phyloP scores from a whole-genome alignment of 2,797 vertebrate genomes.

The Streptopelia turtur region DNA sequence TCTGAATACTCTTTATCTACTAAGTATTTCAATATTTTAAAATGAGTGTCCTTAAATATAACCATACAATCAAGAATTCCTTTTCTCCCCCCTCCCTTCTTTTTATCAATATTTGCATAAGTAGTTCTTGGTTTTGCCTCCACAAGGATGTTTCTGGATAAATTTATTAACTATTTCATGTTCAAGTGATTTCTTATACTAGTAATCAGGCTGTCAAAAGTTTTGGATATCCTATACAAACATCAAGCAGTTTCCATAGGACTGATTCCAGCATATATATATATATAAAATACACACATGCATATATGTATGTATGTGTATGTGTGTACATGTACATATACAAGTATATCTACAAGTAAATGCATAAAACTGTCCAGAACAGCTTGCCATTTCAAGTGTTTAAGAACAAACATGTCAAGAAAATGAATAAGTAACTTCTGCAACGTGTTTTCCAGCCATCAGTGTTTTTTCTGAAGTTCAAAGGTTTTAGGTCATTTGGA shows the following conservation, averaged over 20 bases:
- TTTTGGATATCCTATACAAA: not conserved
- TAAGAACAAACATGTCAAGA: not conserved
- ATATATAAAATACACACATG: not conserved
- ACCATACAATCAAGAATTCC: not conserved
- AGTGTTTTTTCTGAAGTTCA: not conserved
- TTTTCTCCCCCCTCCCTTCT: not conserved
- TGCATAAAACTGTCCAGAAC: not conserved
- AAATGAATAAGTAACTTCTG: not conserved
- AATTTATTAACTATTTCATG: not conserved
- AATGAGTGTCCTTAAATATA: not conserved
- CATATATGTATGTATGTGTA: fast-evolving
- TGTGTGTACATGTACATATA: not conserved
- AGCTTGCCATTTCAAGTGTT: not conserved
- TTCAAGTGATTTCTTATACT: not conserved
- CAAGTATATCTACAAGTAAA: too few species aligned
- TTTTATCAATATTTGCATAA: not conserved
- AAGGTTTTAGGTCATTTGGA: not conserved
- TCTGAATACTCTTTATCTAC: not conserved
- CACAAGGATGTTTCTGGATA: not conserved
- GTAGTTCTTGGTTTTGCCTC: not conserved
- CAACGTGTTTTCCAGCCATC: not conserved
- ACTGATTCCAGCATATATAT: not conserved
- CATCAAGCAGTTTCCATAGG: not conserved
- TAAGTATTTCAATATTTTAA: not conserved
- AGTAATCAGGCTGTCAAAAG: not conserved